Base-by-base conservation (phyloP, 2,797 vertebrate genomes). In the Lindbergichthys nudifrons region DNA sequence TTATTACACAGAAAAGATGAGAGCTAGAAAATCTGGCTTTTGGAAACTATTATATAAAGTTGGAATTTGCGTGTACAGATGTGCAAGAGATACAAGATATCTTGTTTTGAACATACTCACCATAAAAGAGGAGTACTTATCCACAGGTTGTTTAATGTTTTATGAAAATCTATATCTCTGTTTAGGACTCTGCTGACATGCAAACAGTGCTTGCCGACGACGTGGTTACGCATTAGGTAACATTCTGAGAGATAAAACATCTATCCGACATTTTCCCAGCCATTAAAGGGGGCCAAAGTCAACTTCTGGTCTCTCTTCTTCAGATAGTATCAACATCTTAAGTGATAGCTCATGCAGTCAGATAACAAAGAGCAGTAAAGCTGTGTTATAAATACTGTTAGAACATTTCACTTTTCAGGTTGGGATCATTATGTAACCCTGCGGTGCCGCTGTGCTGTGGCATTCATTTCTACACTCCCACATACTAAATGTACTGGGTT, bases 211-310 rank as follows among this genome's bases (percentile, higher is more conserved):
- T 67, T 3, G 50, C 21, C 13, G 15, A 59, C 4, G 0, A 32
- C 4, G 4, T 16, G 15, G 66, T 79, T 70, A 76, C 26, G 76
- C 26, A 75, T 85, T 73, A 77, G 30, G 62, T 52, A 58, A 79
- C 59, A 36, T 47, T 54, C 50, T 14, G 5, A 42, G n/a, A 52
- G 73, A 85, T 83, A 82, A 87, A 73, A 84, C 30, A 85, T 75
- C 73, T 76, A 59, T 63, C 36, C 60, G 45, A 69, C 62, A 13
- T 36, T 70, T 72, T 66, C 36, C 12, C n/a, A 77, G 71, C 57
- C 30, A 64, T 19, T 71, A 70, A 65, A 82, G 46, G 13, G 0
- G 79, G 72, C 54, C 89, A 89, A 92, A 91, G 89, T 88, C 84
- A 88, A 82, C 67, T 42, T 50, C 48, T 73, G 45, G 64, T 73